Conservation (phyloP, 2,797 vertebrate genomes). For the Eidolon dupreanum region DNA sequence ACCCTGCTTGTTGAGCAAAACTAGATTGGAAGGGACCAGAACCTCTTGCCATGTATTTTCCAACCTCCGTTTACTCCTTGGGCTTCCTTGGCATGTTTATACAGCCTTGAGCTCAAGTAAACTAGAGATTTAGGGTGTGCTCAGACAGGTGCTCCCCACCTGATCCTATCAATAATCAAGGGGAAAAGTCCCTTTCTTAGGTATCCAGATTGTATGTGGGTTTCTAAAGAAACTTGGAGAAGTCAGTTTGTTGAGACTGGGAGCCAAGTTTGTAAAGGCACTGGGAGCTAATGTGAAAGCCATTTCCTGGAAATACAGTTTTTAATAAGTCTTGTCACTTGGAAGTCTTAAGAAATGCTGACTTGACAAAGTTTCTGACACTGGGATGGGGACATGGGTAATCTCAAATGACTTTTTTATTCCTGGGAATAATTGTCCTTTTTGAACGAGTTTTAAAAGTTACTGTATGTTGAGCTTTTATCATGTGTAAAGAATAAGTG, state of each 20-base stretch:
- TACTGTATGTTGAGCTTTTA: background rate
- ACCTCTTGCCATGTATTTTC: background rate
- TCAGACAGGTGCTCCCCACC: background rate
- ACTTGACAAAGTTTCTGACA: background rate
- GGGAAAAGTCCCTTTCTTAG: background rate
- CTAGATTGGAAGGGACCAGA: background rate
- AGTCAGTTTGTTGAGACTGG: background rate
- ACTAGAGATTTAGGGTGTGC: background rate
- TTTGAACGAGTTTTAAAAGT: background rate
- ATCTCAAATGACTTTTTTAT: background rate
- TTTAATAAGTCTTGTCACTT: background rate
- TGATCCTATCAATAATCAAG: background rate
- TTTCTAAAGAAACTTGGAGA: constrained; percentile 26
- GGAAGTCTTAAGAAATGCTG: constrained; percentile 27
- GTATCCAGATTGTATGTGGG: background rate
- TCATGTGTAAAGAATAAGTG: background rate
- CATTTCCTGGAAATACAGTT: background rate
- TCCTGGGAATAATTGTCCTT: background rate
- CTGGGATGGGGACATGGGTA: background rate
- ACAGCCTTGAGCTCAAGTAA: background rate
- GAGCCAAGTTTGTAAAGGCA: background rate
- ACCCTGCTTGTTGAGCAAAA: background rate
- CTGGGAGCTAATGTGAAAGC: background rate
- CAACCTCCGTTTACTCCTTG: background rate
- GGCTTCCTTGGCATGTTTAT: background rate